Evolutionary conservation across 2,888 invertebrate genomes (phyloP).

Genomic region (Micoletzkya japonica): DNA sequence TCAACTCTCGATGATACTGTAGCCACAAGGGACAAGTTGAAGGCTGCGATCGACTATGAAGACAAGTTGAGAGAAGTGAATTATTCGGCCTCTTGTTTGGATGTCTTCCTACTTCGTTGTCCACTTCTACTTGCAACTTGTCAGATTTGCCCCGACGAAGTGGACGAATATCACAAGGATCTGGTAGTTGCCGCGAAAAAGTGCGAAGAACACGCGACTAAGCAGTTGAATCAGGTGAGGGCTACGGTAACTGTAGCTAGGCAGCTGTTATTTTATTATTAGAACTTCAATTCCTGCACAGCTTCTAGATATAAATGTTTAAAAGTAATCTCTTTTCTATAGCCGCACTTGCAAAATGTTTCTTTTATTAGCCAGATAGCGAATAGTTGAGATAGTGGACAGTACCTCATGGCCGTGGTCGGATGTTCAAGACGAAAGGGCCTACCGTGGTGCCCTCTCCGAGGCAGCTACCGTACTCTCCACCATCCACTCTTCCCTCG

Average conservation of each 20-base stretch:
- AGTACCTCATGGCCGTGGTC: slow-evolving; percentile 24
- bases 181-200: slow-evolving; percentile 9
- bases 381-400: not conserved
- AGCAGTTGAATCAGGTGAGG: slow-evolving; percentile 7
- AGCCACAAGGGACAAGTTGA: not conserved
- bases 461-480: no score
- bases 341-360: not conserved
- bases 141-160: slow-evolving; percentile 1
- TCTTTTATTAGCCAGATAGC: not conserved
- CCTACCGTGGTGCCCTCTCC: no score
- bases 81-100: not conserved
- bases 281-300: not conserved
- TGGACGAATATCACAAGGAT: not conserved
- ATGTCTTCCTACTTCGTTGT: not conserved
- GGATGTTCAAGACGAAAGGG: slow-evolving; percentile 19
- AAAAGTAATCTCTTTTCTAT: not conserved
- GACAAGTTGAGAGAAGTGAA: not conserved
- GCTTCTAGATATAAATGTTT: not conserved
- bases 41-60: not conserved
- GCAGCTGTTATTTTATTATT: not conserved
- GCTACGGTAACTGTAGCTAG: not conserved
- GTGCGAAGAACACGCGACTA: slow-evolving; percentile 3
- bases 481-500: no score
- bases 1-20: not conserved
- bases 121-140: not conserved